Percentiles rank a stretch among this genome's conserved stretches.
phyloP scores from a whole-genome alignment of 2,113 vertebrate species.

The Tetraodon nigroviridis region DNA sequence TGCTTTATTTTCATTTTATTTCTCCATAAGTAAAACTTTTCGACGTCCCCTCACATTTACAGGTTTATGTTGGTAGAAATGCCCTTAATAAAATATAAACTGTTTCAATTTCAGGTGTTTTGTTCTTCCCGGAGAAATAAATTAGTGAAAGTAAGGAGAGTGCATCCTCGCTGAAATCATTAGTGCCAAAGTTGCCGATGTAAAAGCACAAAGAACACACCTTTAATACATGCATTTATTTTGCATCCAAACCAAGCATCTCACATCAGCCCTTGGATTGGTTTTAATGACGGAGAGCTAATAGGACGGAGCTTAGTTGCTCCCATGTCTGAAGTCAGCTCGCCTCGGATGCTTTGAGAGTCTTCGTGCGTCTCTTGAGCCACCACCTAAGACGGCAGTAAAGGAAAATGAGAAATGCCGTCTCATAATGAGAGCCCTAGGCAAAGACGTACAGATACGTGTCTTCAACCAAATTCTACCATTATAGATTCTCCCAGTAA shows the following conservation, averaged over 20 bases:
- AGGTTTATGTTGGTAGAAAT: neutral
- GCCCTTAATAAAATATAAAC: neutral
- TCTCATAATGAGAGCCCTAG: conserved; percentile 68
- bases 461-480: conserved; percentile 67
- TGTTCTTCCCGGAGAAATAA: conserved; percentile 1
- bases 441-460: conserved; percentile 65
- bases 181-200: neutral
- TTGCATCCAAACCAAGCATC: neutral
- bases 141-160: neutral
- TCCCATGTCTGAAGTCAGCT: conserved; percentile 21
- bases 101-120: neutral
- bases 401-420: conserved; percentile 65
- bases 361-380: conserved; percentile 55
- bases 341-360: conserved; percentile 44
- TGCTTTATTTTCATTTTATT: too few relatives aligned
- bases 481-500: conserved; percentile 71
- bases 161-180: neutral
- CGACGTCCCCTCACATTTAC: neutral
- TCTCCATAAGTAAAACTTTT: too few relatives aligned
- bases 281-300: conserved; percentile 7
- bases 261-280: conserved; percentile 9
- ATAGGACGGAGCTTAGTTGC: conserved; percentile 30
- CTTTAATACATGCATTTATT: conserved; percentile 5
- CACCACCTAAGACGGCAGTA: conserved; percentile 58
- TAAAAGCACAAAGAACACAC: neutral